Evolutionary conservation across 2,888 invertebrate species (phyloP), one percentile per base, ranked within the genome.

Genomic region (Muschampia plurimacula): DNA sequence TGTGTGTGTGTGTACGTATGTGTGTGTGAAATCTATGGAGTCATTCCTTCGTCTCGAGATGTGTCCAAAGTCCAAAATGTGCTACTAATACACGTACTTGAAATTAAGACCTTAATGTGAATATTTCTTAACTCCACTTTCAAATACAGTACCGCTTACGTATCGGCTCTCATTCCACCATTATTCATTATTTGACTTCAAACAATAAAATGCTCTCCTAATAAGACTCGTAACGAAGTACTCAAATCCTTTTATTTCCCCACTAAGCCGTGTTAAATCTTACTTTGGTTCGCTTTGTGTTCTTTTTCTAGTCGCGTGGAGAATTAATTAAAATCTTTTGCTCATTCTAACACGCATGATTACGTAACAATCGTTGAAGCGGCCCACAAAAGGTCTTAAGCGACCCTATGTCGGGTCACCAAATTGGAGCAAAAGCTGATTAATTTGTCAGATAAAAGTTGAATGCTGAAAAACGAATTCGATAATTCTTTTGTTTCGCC

Each of bases 211-310:
- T n/a, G 49, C 4, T 49, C 8, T 49, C n/a, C 49, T 49, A 49
- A 13, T 4, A 49, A n/a, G 5, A 6, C 5, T 22, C 22, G 22
- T 22, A 22, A 22, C 0, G 22, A 22, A 22, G 22, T 49, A 28
- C 9, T 55, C 10, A 4, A 28, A 55, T 52, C 55, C 4, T 57
- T 57, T 57, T 57, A 57, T 57, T 57, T 55, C 5, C 10, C 55
- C 55, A 28, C 28, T 28, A 57, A 57, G 55, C 55, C 55, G 55
- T 28, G 28, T 57, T 57, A 28, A 57, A 55, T 57, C 22, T 57
- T 28, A 57, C 57, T 57, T 57, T 57, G 3, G 1, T 4, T 28
- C 28, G 12, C 57, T 57, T 57, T 28, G 55, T 28, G 22, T 28
- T 10, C 28, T 57, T 57, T 57, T 28, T 28, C 6, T 12, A 22